phyloP scores from a whole-genome alignment of 2,797 vertebrate species.

The Bryconaethiops microstoma region DNA sequence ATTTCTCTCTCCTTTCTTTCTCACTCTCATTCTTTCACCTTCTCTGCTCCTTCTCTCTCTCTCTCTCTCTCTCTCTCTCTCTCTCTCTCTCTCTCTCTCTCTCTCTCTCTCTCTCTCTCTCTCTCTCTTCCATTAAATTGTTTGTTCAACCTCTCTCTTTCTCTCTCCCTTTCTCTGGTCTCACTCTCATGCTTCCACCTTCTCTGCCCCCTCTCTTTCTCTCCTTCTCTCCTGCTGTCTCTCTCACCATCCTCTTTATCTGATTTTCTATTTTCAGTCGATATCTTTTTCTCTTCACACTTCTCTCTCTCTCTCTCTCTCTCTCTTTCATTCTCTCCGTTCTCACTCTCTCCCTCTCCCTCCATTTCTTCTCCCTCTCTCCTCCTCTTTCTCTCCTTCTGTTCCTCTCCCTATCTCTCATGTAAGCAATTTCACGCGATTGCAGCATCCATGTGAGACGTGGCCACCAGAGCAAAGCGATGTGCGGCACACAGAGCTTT shows the following conservation, averaged over 20 bases:
- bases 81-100: neutral
- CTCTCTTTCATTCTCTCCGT: no score
- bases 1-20: neutral
- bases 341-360: neutral
- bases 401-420: slow-evolving; percentile 34
- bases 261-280: no score
- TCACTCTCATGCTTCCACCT: no score
- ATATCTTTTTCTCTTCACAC: no score
- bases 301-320: no score
- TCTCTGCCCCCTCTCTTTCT: neutral
- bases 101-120: slow-evolving; percentile 24
- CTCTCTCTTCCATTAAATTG: neutral
- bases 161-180: slow-evolving; percentile 25
- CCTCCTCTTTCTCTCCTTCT: slow-evolving; percentile 1
- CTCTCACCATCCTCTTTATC: no score
- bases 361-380: neutral
- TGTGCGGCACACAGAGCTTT: slow-evolving; percentile 23
- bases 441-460: slow-evolving; percentile 37
- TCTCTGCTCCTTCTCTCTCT: neutral
- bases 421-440: slow-evolving; percentile 40
- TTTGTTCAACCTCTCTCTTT: no score
- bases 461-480: neutral
- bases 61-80: neutral
- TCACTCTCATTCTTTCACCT: neutral
- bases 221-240: no score